Base-by-base conservation (phyloP, 2,113 vertebrate species). In the Paramormyrops kingsleyae region DNA sequence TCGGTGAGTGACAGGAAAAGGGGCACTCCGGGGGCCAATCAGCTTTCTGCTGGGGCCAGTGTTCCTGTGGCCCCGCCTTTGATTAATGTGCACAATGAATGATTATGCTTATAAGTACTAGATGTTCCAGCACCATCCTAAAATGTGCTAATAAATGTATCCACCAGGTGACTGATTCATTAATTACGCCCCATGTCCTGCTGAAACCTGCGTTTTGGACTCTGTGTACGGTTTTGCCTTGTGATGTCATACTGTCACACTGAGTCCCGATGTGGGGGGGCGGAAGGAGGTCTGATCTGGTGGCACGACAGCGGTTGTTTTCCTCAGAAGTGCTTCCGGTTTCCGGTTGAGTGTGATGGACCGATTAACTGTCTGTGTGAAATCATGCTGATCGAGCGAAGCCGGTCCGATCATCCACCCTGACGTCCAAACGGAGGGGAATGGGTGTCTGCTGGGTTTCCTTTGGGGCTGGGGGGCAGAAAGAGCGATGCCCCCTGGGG, bases 321-420 rank as follows among this genome's bases (percentile, higher is more conserved):
- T 84, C 17, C 0, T 84, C 21, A 6, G 46, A 85, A 85, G 35
- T 27, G 17, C 62, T 88, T 46, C 50, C 17, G 31, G 77, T 31
- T 88, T 44, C 49, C 17, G 31, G 80, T 12, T 35, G 70, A 17
- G 70, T 27, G n/a, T 24, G 15, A 44, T 8, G 7, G 77, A 35
- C 21, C 56, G 44, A n/a, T 80, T 80, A n/a, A 13, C n/a, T 17
- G 31, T 70, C 46, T 66, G 87, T 35, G 46, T n/a, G 53, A 86
- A 70, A 70, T 70, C 46, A 52, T 74, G 90, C 56, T 62, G 62
- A 62, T 49, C 44, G 62, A 49, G 83, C 31, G 15, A 46, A 74
- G 88, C 85, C 47, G 53, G 17, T 83, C 39, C 42, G 56, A 90
- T 90, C 56, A 89, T 89, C 35, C 49, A 49, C 35, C 49, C 50